phyloP scores from a whole-genome alignment of 2,888 invertebrate species.

The Eristalis pertinax region DNA sequence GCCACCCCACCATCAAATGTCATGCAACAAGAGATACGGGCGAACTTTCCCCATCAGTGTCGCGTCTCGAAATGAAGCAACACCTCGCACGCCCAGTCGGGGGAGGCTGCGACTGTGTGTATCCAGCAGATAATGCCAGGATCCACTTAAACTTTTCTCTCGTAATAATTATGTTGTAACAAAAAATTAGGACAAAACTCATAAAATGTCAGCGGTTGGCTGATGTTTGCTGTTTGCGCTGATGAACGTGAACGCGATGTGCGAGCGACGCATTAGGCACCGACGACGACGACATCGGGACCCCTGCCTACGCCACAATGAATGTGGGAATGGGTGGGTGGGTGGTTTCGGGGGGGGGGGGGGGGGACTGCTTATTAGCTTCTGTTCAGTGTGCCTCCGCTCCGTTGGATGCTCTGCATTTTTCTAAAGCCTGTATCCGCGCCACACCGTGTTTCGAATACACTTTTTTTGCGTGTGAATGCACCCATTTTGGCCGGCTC shows the following conservation, averaged over 20 bases:
- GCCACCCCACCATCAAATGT: constrained; percentile 24
- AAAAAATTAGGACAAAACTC: constrained; percentile 71
- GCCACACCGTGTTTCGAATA: neutral
- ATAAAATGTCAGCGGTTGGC: constrained; percentile 69
- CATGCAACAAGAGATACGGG: neutral
- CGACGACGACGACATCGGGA: constrained; percentile 46
- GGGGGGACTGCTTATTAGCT: too few species aligned
- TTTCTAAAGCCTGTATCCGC: neutral
- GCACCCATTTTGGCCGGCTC: constrained; percentile 53
- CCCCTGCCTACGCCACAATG: constrained; percentile 10
- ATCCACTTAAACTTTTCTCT: constrained; percentile 72
- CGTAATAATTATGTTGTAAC: constrained; percentile 71
- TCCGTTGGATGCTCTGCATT: constrained; percentile 12
- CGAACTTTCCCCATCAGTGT: neutral
- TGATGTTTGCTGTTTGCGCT: constrained; percentile 54
- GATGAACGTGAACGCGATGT: constrained; percentile 26
- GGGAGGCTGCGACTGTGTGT: neutral
- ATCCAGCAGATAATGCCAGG: constrained; percentile 67
- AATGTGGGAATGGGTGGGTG: neutral
- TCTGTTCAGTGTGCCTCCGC: constrained; percentile 20
- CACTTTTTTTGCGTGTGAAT: constrained; percentile 20
- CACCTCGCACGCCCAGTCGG: neutral
- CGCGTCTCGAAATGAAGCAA: neutral
- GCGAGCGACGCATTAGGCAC: too few species aligned
- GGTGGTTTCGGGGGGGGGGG: too few species aligned